Percentiles rank a stretch among this genome's conserved stretches.
Conservation (phyloP, 2,113 vertebrate species). For the Podiceps cristatus region DNA sequence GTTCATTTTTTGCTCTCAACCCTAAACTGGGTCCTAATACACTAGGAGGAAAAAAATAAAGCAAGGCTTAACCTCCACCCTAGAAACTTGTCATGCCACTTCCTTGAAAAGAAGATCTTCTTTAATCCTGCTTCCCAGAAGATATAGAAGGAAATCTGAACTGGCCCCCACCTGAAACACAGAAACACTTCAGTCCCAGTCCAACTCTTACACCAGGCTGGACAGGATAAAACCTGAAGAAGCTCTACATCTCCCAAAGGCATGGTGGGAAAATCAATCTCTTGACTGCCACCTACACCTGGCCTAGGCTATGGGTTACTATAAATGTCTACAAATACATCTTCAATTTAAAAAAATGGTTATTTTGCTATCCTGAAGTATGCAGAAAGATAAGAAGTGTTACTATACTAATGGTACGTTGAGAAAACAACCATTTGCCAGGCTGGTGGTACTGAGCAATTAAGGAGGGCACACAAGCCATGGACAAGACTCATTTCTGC, state of each 20-base stretch:
- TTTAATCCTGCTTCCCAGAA: not conserved
- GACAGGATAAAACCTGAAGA: not conserved
- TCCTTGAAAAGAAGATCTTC: not conserved
- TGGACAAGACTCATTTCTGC: not conserved
- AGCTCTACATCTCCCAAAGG: not conserved
- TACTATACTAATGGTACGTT: not conserved
- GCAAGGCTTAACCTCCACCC: not conserved
- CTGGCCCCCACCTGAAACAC: not conserved
- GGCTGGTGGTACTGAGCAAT: not conserved
- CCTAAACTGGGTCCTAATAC: not conserved
- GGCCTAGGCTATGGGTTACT: not conserved
- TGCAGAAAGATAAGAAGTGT: not conserved
- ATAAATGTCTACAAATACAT: not conserved
- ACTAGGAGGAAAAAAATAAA: not conserved
- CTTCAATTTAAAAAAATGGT: not conserved
- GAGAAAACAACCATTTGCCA: not conserved
- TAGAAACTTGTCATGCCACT: not conserved
- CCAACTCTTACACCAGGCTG: not conserved
- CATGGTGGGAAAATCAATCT: not conserved
- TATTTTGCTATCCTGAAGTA: not conserved
- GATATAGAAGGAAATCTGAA: not conserved
- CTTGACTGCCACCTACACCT: not conserved
- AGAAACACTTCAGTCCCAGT: not conserved
- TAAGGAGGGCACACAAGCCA: fast-evolving
- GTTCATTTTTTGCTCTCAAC: not conserved